Evolutionary conservation across 1,140 invertebrate genomes (phyloP).

Genomic region (Drosophila bifasciata): DNA sequence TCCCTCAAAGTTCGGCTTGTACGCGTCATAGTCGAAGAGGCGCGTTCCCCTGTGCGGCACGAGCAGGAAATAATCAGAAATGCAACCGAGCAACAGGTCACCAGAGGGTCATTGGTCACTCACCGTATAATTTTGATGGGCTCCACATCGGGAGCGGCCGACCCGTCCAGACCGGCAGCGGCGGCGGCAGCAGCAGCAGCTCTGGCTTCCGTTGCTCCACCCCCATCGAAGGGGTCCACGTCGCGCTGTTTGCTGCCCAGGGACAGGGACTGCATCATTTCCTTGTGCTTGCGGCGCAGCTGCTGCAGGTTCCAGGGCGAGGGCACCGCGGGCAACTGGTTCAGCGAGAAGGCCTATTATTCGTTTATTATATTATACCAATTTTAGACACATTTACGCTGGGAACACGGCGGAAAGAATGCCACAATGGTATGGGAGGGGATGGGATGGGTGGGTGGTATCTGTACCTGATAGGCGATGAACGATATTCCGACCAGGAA

Average conservation of each 20-base stretch:
- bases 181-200: too few species aligned
- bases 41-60: conserved; percentile 65
- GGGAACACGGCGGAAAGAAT: not conserved
- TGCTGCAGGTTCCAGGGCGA: conserved; percentile 70
- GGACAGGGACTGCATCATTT: conserved; percentile 68
- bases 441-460: too few species aligned
- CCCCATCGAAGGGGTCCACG: conserved; percentile 59
- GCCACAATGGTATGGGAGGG: not conserved
- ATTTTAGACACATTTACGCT: conserved; percentile 8
- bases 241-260: conserved; percentile 71
- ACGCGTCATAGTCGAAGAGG: conserved; percentile 80
- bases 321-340: conserved; percentile 73
- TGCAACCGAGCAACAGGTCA: not conserved
- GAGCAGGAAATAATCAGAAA: not conserved
- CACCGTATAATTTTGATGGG: conserved; percentile 78
- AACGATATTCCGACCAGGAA: conserved; percentile 80
- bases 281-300: conserved; percentile 67
- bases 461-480: conserved; percentile 74
- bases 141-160: conserved; percentile 35
- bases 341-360: conserved; percentile 75
- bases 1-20: conserved; percentile 75
- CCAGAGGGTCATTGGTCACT: not conserved
- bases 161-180: not conserved
- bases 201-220: conserved; percentile 5
- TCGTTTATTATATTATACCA: conserved; percentile 31